Conservation (phyloP, 2,797 vertebrate genomes). For the Catostomus latipinnis region DNA sequence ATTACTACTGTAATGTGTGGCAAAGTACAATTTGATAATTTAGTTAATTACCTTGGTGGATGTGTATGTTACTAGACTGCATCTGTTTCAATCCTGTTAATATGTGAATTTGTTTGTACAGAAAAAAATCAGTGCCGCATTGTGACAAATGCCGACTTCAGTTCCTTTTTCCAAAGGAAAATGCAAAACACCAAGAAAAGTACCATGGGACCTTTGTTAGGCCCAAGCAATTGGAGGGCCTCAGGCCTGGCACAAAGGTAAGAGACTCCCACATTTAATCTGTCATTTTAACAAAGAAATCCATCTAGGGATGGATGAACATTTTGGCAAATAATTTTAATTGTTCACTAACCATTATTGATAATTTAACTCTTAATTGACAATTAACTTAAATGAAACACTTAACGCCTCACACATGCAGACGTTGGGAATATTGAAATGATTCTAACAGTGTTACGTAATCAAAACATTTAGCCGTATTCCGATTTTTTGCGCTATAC, state of each 20-base stretch:
- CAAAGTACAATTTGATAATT: not conserved
- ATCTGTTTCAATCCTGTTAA: not conserved
- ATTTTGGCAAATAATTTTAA: too few species aligned
- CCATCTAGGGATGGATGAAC: too few species aligned
- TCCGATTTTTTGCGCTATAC: too few species aligned
- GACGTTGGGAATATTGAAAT: too few species aligned
- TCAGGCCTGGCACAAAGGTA: constrained; percentile 93
- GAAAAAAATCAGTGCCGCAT: constrained; percentile 83
- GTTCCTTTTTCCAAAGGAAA: constrained; percentile 88
- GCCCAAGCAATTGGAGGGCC: constrained; percentile 86
- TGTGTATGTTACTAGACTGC: not conserved
- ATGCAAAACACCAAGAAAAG: constrained; percentile 81
- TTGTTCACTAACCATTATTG: too few species aligned
- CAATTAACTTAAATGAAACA: too few species aligned
- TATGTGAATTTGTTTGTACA: constrained; percentile 61
- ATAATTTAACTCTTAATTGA: too few species aligned
- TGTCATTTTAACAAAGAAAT: too few species aligned
- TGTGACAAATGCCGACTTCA: constrained; percentile 92
- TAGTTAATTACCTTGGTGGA: not conserved
- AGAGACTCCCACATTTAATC: not conserved
- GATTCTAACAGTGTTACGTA: too few species aligned
- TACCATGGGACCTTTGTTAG: constrained; percentile 89
- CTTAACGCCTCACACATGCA: too few species aligned
- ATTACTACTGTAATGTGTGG: too few species aligned
- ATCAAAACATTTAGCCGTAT: too few species aligned